Percentiles rank a stretch among this genome's conserved stretches.
Evolutionary conservation across 2,888 invertebrate genomes (phyloP).

Genomic region (Aporophyla lueneburgensis): DNA sequence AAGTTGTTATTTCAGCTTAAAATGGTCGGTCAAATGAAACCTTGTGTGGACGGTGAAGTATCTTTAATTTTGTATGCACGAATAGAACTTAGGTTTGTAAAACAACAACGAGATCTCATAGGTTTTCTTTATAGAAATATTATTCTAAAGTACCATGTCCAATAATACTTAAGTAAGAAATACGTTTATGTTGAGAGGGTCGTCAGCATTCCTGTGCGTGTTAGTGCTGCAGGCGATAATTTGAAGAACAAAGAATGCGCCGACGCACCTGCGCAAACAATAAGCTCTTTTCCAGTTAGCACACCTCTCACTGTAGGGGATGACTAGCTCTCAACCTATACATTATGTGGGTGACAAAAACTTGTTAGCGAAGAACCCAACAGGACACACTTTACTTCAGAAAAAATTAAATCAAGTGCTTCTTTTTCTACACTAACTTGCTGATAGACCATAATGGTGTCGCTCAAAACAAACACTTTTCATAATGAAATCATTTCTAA

Average conservation of each 20-base stretch:
- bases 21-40: constrained; percentile 10
- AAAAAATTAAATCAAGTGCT: constrained; percentile 23
- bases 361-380: constrained; percentile 32
- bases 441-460: not conserved
- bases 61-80: constrained; percentile 30
- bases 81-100: not conserved
- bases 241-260: constrained; percentile 86
- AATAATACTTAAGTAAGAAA: constrained; percentile 39
- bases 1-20: constrained; percentile 8
- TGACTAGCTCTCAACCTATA: constrained; percentile 58
- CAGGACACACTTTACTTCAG: constrained; percentile 20
- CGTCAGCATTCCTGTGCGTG: constrained; percentile 68
- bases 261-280: constrained; percentile 88
- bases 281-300: constrained; percentile 82
- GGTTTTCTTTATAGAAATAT: not conserved
- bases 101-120: not conserved
- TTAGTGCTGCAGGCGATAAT: constrained; percentile 83
- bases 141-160: constrained; percentile 1
- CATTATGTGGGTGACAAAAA: constrained; percentile 45
- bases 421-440: constrained; percentile 8
- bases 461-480: constrained; percentile 6
- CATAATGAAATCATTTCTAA: constrained; percentile 9
- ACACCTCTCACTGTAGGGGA: constrained; percentile 74
- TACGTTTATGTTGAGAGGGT: constrained; percentile 45
- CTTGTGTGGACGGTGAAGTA: constrained; percentile 11